A percentile compares a stretch with the other conserved stretches of the same genome.
phyloP scores from a whole-genome alignment of 2,888 invertebrate genomes.

The Clunio marinus region DNA sequence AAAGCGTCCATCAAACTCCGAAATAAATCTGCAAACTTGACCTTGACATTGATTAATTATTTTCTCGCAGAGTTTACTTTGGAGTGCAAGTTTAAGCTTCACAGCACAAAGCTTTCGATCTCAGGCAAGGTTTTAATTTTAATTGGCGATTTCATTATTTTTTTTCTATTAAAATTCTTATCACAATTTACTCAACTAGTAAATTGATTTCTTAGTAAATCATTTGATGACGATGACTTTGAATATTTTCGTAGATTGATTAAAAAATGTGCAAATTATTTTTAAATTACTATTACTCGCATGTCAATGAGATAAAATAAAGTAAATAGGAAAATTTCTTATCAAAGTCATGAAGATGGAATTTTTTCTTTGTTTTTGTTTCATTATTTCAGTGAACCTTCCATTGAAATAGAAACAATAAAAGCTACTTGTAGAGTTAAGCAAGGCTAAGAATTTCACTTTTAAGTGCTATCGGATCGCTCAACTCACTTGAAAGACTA shows the following conservation, averaged over 20 bases:
- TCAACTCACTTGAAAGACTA: slow-evolving; percentile 54
- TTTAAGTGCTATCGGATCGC: background rate
- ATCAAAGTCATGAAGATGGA: too few species aligned
- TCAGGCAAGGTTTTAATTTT: too few species aligned
- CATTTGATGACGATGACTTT: too few species aligned
- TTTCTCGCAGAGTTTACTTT: background rate
- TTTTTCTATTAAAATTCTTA: background rate
- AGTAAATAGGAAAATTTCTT: too few species aligned
- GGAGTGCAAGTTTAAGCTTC: background rate
- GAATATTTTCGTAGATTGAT: too few species aligned
- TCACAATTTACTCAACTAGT: background rate
- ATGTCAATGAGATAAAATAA: too few species aligned
- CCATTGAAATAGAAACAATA: background rate
- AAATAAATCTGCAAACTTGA: slow-evolving; percentile 10
- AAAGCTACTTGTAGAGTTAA: background rate
- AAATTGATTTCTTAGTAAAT: too few species aligned
- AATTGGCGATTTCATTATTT: too few species aligned
- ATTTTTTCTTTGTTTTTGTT: too few species aligned
- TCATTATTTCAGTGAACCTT: too few species aligned
- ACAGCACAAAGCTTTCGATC: background rate
- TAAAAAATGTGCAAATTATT: too few species aligned
- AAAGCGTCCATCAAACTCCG: background rate
- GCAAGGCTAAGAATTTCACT: slow-evolving; percentile 26
- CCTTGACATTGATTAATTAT: slow-evolving; percentile 12
- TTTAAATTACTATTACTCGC: too few species aligned